Conservation (phyloP, 2,797 vertebrate genomes). For the Protosalanx chinensis region DNA sequence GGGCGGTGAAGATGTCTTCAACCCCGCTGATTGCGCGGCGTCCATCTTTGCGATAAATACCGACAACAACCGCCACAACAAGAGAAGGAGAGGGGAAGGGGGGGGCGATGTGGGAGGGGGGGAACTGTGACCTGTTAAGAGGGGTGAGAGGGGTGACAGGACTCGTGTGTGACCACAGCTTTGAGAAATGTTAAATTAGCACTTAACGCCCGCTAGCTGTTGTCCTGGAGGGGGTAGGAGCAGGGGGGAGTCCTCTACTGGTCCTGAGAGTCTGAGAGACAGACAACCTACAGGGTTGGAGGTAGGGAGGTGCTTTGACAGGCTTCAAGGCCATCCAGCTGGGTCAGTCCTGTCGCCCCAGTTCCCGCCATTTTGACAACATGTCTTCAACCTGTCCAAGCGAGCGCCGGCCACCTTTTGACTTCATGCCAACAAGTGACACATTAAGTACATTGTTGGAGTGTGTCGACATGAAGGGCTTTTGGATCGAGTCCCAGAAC, state of each 20-base stretch:
- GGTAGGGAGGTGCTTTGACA: slow-evolving; percentile 77
- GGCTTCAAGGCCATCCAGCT: slow-evolving; percentile 88
- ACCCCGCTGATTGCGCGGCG: slow-evolving; percentile 72
- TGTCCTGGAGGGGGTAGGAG: slow-evolving; percentile 81
- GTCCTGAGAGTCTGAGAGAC: slow-evolving; percentile 70
- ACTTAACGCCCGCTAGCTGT: slow-evolving; percentile 78
- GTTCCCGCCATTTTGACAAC: too few species aligned
- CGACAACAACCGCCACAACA: slow-evolving; percentile 56
- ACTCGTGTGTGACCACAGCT: slow-evolving; percentile 56
- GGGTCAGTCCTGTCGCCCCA: slow-evolving; percentile 61
- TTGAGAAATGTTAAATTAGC: slow-evolving; percentile 93
- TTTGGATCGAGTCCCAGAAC: neutral
- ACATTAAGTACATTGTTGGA: too few species aligned
- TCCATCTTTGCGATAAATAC: slow-evolving; percentile 80
- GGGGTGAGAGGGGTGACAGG: slow-evolving; percentile 61
- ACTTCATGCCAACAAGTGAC: too few species aligned
- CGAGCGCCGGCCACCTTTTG: slow-evolving; percentile 23
- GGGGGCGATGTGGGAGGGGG: slow-evolving; percentile 37
- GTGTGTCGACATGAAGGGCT: too few species aligned
- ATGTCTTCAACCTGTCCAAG: slow-evolving; percentile 37
- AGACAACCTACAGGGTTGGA: slow-evolving; percentile 45
- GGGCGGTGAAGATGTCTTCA: slow-evolving; percentile 52
- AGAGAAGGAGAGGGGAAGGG: slow-evolving; percentile 55
- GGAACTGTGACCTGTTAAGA: slow-evolving; percentile 61
- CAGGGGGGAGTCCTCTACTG: slow-evolving; percentile 83